Base-by-base conservation (phyloP, 2,888 invertebrate genomes). In the Dryocosmus kuriphilus region DNA sequence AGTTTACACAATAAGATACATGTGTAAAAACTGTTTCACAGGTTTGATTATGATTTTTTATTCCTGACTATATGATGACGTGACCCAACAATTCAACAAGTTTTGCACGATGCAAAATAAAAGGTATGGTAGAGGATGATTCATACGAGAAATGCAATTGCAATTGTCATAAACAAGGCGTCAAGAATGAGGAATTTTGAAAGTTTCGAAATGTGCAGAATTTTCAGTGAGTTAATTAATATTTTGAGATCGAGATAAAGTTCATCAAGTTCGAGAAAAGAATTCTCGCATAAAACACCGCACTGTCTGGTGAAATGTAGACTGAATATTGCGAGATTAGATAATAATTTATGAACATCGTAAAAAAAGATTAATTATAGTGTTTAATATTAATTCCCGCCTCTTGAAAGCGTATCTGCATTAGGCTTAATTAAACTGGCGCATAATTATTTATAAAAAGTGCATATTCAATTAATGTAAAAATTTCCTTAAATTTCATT, bases 151-250 rank as follows among this genome's bases (percentile, higher is more conserved):
- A 65, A 41, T 41, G 4, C 38, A 14, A 65, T 24, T 41, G 24
- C 6, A 24, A 60, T 24, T 41, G 24, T 1, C 14, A 60, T 65
- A 65, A 38, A 63, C 41, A 41, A 65, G 22, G 38, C 41, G 41
- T 38, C 14, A 65, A 65, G 38, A 41, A 65, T 38, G 24, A 41
- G 65, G n/a, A 65, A 65, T 63, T 63, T 5, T 22, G 35, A 9
- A 35, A 38, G 24, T 65, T 16, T 41, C 19, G 41, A 65, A 24
- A 22, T 8, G 41, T 27, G 41, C 24, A 24, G 16, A 35, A 41
- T 11, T 63, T 35, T 2, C 7, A 22, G n/a, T 22, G 41, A 32
- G 14, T 11, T 41, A 65, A 41, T 65, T 65, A 65, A 22, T 22
- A 22, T 30, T 27, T 60, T 27, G 14, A 60, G 5, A 60, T 60